Base-by-base conservation (phyloP, 1,140 invertebrate species). In the Scaptomyza montana region DNA sequence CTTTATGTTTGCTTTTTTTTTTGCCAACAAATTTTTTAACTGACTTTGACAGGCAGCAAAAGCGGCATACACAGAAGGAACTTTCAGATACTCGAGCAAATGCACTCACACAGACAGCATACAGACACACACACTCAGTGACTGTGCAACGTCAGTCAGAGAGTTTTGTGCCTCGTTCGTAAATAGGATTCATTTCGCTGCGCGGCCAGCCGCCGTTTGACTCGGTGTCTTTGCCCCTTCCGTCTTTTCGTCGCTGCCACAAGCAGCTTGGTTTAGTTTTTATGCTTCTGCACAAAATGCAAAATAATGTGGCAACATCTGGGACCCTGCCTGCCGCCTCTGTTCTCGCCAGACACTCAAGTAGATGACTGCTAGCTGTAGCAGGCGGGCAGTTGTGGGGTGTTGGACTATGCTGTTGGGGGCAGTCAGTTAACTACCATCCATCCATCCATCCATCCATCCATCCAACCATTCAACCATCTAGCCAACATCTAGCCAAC, bases 121-220 rank as follows among this genome's bases (percentile, higher is more conserved):
- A 63, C 57, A 67, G 13, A 67, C n/a, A 51, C 57, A 47, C 8
- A 33, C 10, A 49, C 25, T 19, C 13, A 49, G 39, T 60, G 36
- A 41, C 64, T 67, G 75, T 71, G 65, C 75, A 79, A 41, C 41
- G 59, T 82, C 80, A 76, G 77, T 71, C 78, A 87, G 49, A 43
- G 62, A 77, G 84, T 86, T 36, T 36, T 87, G 72, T 87, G 82
- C 72, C 78, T 87, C 64, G 84, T 82, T 87, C 64, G 78, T 82
- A 86, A 86, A 86, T 86, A 82, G 82, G 84, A 86, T 86, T 86
- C 81, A 86, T 82, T 82, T 86, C 63, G 84, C 71, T 51, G 66
- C 82, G 81, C 80, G 77, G 76, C 62, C 69, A 77, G 69, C 66
- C 80, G 78, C 63, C 69, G 80, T 70, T 81, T 82, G 72, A 61